These are phyloP conservation scores for Platycnemis pennipes DNA, from an alignment of 2,888 invertebrate species.

Conservation along the genomic window DNA sequence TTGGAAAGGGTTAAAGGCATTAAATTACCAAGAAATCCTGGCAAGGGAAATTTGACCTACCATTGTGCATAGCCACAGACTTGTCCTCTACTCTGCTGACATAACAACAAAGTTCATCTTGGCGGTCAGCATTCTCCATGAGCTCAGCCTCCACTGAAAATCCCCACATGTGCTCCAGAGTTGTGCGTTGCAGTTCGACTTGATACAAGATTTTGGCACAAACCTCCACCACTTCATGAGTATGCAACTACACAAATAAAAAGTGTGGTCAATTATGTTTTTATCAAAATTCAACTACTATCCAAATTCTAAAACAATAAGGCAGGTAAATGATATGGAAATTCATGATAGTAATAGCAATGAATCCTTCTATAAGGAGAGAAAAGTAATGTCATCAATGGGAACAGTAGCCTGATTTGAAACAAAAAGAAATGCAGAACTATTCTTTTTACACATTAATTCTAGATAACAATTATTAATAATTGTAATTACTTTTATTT, in stretches of 20 bases:
- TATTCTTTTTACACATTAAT: too few species aligned
- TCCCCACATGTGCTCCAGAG: conserved; percentile 98
- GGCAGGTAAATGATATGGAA: not conserved
- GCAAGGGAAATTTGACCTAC: conserved; percentile 80
- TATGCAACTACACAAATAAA: conserved; percentile 86
- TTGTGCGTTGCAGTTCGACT: conserved; percentile 94
- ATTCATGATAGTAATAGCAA: not conserved
- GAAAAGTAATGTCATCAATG: too few species aligned
- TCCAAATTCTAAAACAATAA: not conserved
- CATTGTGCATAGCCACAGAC: conserved; percentile 97
- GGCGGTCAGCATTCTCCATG: conserved; percentile 96
- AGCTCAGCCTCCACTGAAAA: conserved; percentile 98
- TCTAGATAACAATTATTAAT: too few species aligned
- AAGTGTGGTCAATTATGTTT: not conserved
- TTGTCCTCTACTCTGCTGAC: conserved; percentile 97
- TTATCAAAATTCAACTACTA: not conserved
- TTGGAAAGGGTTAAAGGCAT: too few species aligned
- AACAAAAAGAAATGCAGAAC: too few species aligned
- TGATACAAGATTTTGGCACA: conserved; percentile 98
- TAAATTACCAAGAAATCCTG: too few species aligned
- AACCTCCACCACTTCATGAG: conserved; percentile 96
- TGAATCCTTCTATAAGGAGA: too few species aligned
- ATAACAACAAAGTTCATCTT: conserved; percentile 98
- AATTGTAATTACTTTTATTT: not conserved
- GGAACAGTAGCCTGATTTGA: too few species aligned